A percentile compares a stretch with the other conserved stretches of the same genome.
These are phyloP conservation scores for Carabus problematicus DNA, from an alignment of 2,888 invertebrate genomes.

Conservation along the genomic window DNA sequence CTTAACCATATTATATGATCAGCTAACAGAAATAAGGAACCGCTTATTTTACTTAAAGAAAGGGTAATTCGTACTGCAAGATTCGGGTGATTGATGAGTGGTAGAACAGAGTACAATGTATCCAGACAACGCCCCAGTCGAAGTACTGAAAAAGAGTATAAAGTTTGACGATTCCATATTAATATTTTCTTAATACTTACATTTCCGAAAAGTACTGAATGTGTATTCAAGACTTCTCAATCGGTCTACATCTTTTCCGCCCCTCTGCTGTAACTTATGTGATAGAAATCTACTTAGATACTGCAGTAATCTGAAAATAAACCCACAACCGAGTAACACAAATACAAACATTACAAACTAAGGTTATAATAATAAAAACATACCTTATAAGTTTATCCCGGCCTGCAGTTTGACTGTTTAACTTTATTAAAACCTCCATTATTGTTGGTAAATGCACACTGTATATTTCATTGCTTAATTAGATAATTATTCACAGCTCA, in stretches of 20 bases:
- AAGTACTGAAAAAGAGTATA: conserved; percentile 66
- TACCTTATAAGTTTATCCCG: conserved; percentile 62
- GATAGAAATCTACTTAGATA: conserved; percentile 82
- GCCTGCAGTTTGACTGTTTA: conserved; percentile 62
- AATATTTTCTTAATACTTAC: conserved; percentile 61
- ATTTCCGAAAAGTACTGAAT: conserved; percentile 84
- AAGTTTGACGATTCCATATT: not conserved
- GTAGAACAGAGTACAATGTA: conserved; percentile 76
- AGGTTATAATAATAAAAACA: conserved; percentile 30
- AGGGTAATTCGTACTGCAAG: conserved; percentile 72
- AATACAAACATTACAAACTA: conserved; percentile 5
- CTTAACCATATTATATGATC: conserved; percentile 90
- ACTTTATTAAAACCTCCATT: conserved; percentile 60
- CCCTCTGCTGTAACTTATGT: conserved; percentile 74
- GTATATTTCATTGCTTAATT: conserved; percentile 32
- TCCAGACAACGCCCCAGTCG: conserved; percentile 87
- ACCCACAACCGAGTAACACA: conserved; percentile 4
- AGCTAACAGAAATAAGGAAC: conserved; percentile 79
- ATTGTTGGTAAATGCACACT: not conserved
- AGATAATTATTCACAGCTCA: conserved; percentile 3
- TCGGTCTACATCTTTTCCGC: conserved; percentile 72
- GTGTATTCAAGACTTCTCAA: conserved; percentile 83
- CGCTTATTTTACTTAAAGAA: conserved; percentile 80
- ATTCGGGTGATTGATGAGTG: conserved; percentile 76
- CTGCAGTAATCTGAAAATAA: conserved; percentile 75